phyloP scores from a whole-genome alignment of 2,797 vertebrate species.

The Sebastes vulpes region DNA sequence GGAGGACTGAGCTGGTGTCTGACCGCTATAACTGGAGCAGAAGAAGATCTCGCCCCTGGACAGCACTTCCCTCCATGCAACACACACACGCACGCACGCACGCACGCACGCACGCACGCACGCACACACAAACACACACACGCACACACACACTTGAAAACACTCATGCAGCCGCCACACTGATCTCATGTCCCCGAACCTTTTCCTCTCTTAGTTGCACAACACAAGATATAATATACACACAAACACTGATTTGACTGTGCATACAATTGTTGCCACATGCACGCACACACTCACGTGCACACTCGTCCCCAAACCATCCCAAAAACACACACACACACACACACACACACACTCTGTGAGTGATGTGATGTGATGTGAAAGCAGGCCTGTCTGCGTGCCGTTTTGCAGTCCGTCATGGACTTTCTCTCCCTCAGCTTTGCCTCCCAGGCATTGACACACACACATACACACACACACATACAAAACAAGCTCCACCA shows the following conservation, averaged over 20 bases:
- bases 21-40: constrained; percentile 84
- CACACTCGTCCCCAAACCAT: constrained; percentile 19
- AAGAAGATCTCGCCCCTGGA: constrained; percentile 80
- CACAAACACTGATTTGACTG: constrained; percentile 9
- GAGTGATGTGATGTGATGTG: constrained; percentile 69
- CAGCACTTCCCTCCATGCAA: constrained; percentile 41
- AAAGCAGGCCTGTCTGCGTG: constrained; percentile 41
- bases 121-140: constrained; percentile 1
- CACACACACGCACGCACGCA: constrained; percentile 2
- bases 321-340: not conserved
- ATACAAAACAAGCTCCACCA: constrained; percentile 6
- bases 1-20: constrained; percentile 71
- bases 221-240: constrained; percentile 7
- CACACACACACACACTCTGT: constrained; percentile 4
- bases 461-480: not conserved
- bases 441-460: constrained; percentile 22
- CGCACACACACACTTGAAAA: not conserved
- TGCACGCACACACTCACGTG: not conserved
- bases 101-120: constrained; percentile 15
- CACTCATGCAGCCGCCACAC: constrained; percentile 10
- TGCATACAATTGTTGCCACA: not conserved
- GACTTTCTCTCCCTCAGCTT: constrained; percentile 36
- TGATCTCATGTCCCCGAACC: constrained; percentile 36
- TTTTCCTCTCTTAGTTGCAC: constrained; percentile 22
- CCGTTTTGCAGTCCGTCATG: constrained; percentile 42